These are phyloP conservation scores for Ostrea edulis DNA, from an alignment of 1,140 invertebrate species.

Conservation along the genomic window DNA sequence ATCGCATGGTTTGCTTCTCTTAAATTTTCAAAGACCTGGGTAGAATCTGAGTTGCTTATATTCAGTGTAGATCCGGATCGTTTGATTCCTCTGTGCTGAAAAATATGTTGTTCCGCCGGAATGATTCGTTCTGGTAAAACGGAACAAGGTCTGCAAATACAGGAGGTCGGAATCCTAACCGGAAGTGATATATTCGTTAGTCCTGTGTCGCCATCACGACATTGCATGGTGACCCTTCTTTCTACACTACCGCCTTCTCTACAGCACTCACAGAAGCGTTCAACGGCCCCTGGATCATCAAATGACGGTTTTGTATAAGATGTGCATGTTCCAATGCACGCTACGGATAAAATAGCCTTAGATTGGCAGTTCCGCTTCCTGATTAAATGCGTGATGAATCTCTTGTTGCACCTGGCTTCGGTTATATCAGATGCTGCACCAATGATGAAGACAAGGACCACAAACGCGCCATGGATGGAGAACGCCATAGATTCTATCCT, in stretches of 20 bases:
- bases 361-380: neutral
- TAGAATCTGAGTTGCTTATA: neutral
- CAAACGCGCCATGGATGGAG: neutral
- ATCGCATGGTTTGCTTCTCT: too few species aligned
- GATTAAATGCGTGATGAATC: neutral
- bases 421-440: neutral
- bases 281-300: neutral
- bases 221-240: neutral
- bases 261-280: neutral
- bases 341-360: neutral
- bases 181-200: neutral
- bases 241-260: neutral
- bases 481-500: neutral
- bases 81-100: neutral
- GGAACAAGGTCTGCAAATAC: conserved; percentile 3
- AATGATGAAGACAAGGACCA: neutral
- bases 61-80: neutral
- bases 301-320: conserved; percentile 14
- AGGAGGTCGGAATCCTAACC: conserved; percentile 20
- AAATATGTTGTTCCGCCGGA: neutral
- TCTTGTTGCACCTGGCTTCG: conserved; percentile 23
- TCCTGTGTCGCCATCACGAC: neutral
- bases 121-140: neutral
- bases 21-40: too few species aligned
- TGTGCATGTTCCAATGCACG: neutral